Evolutionary conservation across 2,797 vertebrate genomes (phyloP).

Genomic region (Trichosurus vulpecula): DNA sequence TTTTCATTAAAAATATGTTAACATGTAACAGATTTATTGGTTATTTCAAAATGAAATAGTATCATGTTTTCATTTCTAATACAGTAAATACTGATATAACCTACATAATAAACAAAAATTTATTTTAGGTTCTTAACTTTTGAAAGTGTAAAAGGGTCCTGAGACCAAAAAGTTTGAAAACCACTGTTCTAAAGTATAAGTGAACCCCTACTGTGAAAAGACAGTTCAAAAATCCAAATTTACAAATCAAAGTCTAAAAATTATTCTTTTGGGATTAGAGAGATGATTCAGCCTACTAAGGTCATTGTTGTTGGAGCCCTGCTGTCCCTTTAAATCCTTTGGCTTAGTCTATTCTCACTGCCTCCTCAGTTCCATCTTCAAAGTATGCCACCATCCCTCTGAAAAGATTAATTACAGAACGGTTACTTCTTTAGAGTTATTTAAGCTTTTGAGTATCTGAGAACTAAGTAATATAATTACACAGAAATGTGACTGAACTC

Average conservation of each 20-base stretch:
- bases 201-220: background rate
- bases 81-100: background rate
- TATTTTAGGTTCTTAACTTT: background rate
- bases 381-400: slow-evolving; percentile 31
- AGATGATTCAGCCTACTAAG: slow-evolving; percentile 5
- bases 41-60: background rate
- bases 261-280: background rate
- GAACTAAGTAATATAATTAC: background rate
- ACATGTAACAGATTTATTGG: background rate
- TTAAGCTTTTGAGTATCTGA: background rate
- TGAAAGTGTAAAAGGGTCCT: background rate
- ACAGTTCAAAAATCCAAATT: background rate
- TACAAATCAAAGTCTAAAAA: slow-evolving; percentile 21
- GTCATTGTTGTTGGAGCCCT: slow-evolving; percentile 19
- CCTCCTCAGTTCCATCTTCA: slow-evolving; percentile 22
- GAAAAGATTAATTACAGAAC: slow-evolving; percentile 31
- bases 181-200: background rate
- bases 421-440: slow-evolving; percentile 25
- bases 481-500: background rate
- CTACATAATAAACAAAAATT: background rate
- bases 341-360: slow-evolving; percentile 30
- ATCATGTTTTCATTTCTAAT: background rate
- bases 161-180: background rate
- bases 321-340: background rate
- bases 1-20: background rate